Percentiles rank a stretch among this genome's conserved stretches.
These are phyloP conservation scores for Brachionus rotundiformis DNA, from an alignment of 1,140 invertebrate species.

Conservation along the genomic window DNA sequence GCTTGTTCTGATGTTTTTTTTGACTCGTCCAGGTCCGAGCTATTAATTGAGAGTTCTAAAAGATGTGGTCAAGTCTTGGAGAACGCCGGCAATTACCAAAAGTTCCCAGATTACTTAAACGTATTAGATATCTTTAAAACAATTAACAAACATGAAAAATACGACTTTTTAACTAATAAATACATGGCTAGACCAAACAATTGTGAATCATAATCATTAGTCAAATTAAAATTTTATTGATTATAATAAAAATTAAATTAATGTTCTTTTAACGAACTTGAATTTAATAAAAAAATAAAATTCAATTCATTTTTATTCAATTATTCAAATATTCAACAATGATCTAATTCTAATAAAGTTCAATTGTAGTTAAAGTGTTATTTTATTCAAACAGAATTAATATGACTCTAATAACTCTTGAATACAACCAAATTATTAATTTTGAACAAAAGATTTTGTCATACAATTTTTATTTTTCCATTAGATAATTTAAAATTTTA, in stretches of 20 bases:
- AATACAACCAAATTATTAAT: too few species aligned
- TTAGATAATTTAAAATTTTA: too few species aligned
- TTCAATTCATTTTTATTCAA: not conserved
- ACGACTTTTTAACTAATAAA: constrained; percentile 50
- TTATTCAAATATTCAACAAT: not conserved
- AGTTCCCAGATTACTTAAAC: constrained; percentile 38
- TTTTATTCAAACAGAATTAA: too few species aligned
- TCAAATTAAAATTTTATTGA: not conserved
- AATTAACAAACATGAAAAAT: constrained; percentile 31
- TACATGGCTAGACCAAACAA: constrained; percentile 7
- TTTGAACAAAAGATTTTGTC: too few species aligned
- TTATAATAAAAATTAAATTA: not conserved
- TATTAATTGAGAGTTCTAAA: not conserved
- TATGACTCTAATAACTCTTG: too few species aligned
- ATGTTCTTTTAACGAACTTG: not conserved
- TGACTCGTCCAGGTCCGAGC: not conserved
- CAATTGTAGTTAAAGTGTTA: too few species aligned
- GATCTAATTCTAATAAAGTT: too few species aligned
- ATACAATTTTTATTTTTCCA: too few species aligned
- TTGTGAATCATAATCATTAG: not conserved
- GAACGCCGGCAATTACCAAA: not conserved
- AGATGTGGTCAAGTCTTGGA: not conserved
- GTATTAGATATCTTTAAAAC: constrained; percentile 39
- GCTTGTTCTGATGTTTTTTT: constrained; percentile 27
- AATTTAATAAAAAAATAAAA: not conserved